Evolutionary conservation across 2,797 vertebrate genomes (phyloP).

Genomic region (Lepus oiostolus): DNA sequence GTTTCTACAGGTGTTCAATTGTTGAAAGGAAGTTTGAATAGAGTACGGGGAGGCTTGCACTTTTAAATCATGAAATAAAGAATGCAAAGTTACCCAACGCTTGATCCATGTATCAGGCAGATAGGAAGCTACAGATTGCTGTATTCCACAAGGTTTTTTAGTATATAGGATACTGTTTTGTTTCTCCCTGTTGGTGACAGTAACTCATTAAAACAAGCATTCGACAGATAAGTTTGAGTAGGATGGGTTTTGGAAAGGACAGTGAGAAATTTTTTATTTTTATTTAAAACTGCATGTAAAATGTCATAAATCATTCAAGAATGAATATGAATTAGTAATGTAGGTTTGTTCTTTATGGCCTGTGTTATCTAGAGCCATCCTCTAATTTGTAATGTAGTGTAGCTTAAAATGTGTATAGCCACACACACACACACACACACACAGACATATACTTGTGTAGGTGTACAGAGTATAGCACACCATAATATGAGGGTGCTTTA

Average conservation of each 20-base stretch:
- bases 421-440: not conserved
- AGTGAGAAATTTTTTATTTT: slow-evolving; percentile 25
- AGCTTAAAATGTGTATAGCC: no score
- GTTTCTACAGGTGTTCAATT: slow-evolving; percentile 43
- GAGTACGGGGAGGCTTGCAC: not conserved
- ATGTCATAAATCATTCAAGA: slow-evolving; percentile 43
- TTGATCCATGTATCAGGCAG: not conserved
- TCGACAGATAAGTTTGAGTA: slow-evolving; percentile 22
- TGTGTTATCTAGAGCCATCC: not conserved
- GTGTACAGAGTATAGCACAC: not conserved
- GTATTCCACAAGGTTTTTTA: not conserved
- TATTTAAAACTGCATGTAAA: not conserved
- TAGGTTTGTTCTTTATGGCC: not conserved
- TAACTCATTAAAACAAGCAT: slow-evolving; percentile 35
- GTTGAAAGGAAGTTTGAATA: slow-evolving; percentile 31
- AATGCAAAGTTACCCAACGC: not conserved
- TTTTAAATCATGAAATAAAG: slow-evolving; percentile 29
- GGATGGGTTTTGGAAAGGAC: not conserved
- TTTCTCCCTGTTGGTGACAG: not conserved
- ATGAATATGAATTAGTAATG: not conserved
- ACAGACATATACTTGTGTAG: not conserved
- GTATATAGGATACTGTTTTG: not conserved
- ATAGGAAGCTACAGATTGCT: not conserved
- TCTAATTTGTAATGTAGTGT: not conserved
- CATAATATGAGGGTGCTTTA: no score